A percentile compares a stretch with the other conserved stretches of the same genome.
These are phyloP conservation scores for Micromys minutus DNA, from an alignment of 2,113 vertebrate species.

Conservation along the genomic window DNA sequence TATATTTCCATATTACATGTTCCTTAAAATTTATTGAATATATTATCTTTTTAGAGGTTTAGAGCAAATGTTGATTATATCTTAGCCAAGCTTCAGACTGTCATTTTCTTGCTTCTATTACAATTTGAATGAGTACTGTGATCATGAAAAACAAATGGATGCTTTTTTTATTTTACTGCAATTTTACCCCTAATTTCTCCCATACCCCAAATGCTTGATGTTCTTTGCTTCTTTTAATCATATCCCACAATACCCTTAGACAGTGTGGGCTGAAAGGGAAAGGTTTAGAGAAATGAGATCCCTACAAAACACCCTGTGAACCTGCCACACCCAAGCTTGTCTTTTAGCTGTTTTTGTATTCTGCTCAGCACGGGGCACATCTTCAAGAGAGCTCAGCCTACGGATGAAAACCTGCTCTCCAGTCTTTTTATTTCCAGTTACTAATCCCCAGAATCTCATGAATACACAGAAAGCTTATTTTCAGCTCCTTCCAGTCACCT, in stretches of 20 bases:
- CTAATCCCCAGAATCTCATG: constrained; percentile 70
- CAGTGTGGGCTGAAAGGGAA: background rate
- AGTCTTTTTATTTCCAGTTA: constrained; percentile 48
- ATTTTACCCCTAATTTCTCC: constrained; percentile 31
- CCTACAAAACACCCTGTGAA: background rate
- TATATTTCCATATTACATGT: background rate
- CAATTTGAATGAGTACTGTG: background rate
- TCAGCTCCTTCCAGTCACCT: constrained; percentile 21
- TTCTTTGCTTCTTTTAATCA: constrained; percentile 38
- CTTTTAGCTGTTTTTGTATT: constrained; percentile 21
- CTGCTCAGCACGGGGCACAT: constrained; percentile 21
- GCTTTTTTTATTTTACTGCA: background rate
- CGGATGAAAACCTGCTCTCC: constrained; percentile 43
- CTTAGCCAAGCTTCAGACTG: background rate
- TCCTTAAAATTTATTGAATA: background rate
- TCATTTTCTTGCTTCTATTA: background rate
- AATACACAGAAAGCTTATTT: constrained; percentile 79
- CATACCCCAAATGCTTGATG: background rate
- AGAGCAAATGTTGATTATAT: constrained; percentile 15
- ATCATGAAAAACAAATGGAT: background rate
- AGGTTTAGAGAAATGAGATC: background rate
- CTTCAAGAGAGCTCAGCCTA: constrained; percentile 39
- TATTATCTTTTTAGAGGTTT: background rate
- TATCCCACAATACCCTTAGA: background rate
- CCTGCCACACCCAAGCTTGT: background rate